Evolutionary conservation across 2,113 vertebrate genomes (phyloP).

Genomic region (Pithys albifrons): DNA sequence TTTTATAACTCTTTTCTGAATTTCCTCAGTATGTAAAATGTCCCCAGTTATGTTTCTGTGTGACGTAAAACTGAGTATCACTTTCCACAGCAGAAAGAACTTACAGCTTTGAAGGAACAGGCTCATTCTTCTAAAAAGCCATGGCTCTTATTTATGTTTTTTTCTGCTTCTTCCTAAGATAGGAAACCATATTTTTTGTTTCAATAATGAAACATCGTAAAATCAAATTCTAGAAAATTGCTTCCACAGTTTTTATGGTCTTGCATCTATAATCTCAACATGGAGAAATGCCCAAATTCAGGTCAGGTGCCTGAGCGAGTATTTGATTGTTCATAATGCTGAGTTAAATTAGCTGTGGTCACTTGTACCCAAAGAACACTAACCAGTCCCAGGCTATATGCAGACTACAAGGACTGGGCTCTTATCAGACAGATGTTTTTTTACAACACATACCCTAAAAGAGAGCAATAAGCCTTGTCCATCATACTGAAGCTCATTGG

Average conservation of each 20-base stretch:
- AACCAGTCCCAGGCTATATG: slow-evolving; percentile 12
- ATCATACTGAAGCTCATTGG: neutral
- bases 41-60: neutral
- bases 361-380: slow-evolving; percentile 51
- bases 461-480: neutral
- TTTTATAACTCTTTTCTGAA: neutral
- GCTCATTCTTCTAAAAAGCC: neutral
- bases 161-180: slow-evolving; percentile 45
- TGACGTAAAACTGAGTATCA: neutral
- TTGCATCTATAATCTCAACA: slow-evolving; percentile 42
- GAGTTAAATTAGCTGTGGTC: slow-evolving; percentile 68
- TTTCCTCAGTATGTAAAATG: neutral
- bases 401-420: neutral
- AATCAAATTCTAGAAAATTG: slow-evolving; percentile 64
- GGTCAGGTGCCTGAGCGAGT: neutral
- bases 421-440: neutral
- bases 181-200: slow-evolving; percentile 62
- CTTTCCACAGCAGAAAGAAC: neutral
- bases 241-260: slow-evolving; percentile 23
- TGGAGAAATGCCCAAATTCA: slow-evolving; percentile 32
- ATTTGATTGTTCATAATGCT: slow-evolving; percentile 50
- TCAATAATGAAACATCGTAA: slow-evolving; percentile 41
- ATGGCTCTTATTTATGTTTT: slow-evolving; percentile 37
- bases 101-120: neutral
- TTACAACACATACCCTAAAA: neutral